Evolutionary conservation across 2,888 invertebrate species (phyloP).

Genomic region (Nezara viridula): DNA sequence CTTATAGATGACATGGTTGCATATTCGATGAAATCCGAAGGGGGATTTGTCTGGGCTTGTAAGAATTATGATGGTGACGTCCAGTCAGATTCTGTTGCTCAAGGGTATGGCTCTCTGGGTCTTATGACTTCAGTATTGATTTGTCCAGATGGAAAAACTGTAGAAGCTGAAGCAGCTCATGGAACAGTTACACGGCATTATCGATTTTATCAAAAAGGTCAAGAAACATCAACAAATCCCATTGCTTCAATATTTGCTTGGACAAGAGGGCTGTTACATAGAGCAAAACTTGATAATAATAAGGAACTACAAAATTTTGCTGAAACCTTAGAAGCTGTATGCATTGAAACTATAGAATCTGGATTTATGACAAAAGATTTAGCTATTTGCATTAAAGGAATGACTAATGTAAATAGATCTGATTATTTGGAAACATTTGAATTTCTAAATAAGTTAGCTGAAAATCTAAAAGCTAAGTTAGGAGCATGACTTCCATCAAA

Average conservation of each 20-base stretch:
- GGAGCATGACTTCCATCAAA: constrained; percentile 61
- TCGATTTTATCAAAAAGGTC: constrained; percentile 90
- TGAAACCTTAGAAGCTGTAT: constrained; percentile 88
- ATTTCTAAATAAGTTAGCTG: constrained; percentile 94
- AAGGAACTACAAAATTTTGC: constrained; percentile 82
- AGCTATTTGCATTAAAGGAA: constrained; percentile 97
- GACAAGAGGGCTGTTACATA: constrained; percentile 93
- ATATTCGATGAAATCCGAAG: constrained; percentile 96
- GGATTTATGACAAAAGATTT: constrained; percentile 99
- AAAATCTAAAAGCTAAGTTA: constrained; percentile 82
- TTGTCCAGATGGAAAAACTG: constrained; percentile 97
- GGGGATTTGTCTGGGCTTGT: constrained; percentile 99
- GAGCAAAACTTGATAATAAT: constrained; percentile 94
- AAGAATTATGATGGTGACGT: constrained; percentile 99
- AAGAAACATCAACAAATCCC: constrained; percentile 98
- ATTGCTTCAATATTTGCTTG: constrained; percentile 99
- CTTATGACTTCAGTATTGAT: constrained; percentile 98
- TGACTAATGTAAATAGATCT: constrained; percentile 77
- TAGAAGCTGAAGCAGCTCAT: constrained; percentile 98
- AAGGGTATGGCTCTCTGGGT: constrained; percentile 95
- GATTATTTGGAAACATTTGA: constrained; percentile 98
- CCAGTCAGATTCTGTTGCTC: constrained; percentile 97
- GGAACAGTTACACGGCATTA: constrained; percentile 96
- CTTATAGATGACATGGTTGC: constrained; percentile 99
- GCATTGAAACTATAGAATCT: constrained; percentile 93